Base-by-base conservation (phyloP, 2,797 vertebrate genomes). In the Urocyon cinereoargenteus region DNA sequence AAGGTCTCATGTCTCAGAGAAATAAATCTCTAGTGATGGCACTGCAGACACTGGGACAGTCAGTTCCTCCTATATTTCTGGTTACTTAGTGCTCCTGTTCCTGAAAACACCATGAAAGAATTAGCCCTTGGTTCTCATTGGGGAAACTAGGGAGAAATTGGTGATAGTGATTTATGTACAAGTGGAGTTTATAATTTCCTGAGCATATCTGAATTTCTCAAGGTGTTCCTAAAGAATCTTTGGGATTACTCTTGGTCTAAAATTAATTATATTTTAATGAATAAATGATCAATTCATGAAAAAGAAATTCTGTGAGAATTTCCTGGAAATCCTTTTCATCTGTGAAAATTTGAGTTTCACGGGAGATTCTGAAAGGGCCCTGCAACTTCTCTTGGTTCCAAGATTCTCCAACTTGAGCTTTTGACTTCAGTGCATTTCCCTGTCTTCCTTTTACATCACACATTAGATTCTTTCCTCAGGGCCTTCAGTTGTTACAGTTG, bases 301-400 rank as follows among this genome's bases (percentile, higher is more conserved):
- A 81, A 82, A 87, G 18, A 84, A 84, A 93, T 55, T 92, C 36
- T 88, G 36, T 59, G 15, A 86, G 14, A 78, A 16, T 21, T 75
- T 95, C 19, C 91, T 34, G 3, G 31, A 90, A 94, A 18, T 90
- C 45, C 72, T 4, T 83, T 89, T 94, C 31, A 64, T 70, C 16
- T 90, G 31, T 83, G 31, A 90, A 95, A 96, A 79, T 31, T n/a
- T 12, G 12, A 40, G 24, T 68, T 83, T 91, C 36, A 61, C n/a
- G 34, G 49, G 18, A 59, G 14, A 59, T 16, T 87, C 51, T 81
- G n/a, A 28, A 85, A 85, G 59, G 0, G 87, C 87, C 19, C 5
- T 84, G 0, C 24, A 92, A 87, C 21, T 79, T 81, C 22, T 77
- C 18, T 85, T 72, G 1, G 31, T 70, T 82, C 68, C 36, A 82